Base-by-base conservation (phyloP, 2,888 invertebrate genomes). In the Acanthosoma haemorrhoidale region DNA sequence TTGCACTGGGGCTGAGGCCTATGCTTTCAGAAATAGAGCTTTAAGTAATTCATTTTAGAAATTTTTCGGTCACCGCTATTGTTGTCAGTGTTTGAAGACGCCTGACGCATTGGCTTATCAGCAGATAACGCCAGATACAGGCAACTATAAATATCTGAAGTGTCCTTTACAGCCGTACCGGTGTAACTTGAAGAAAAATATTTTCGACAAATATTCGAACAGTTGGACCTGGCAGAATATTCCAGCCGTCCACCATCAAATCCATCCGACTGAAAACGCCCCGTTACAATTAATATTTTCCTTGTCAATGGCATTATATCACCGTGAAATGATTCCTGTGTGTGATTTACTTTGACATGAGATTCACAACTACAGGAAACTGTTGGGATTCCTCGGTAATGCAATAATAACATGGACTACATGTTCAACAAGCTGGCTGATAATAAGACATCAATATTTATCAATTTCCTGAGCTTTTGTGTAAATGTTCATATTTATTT, bases 41-140 rank as follows among this genome's bases (percentile, higher is more conserved):
- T 51, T 51, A 6, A 51, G 9, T 25, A n/a, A n/a, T 51, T 51
- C n/a, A 51, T 51, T 51, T 51, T 51, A 51, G 51, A 51, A 51
- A 51, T 51, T 51, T 51, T 51, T n/a, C n/a, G 51, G 51, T 51
- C 13, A 51, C 51, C 25, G 21, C 51, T 51, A 51, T 51, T 51
- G 25, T 51, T n/a, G 25, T 25, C 51, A 25, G 51, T 51, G 51
- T 51, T 51, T 51, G 25, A 51, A 51, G 51, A 51, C 25, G 21
- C 51, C 13, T 51, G 51, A 51, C 51, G 51, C 51, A 51, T 51
- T 21, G 5, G 2, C 51, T 51, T 51, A 51, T 51, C 51, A 51
- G 51, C 25, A 13, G 51, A 51, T 51, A 51, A 51, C 21, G 25
- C 21, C 51, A n/a, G 51, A 51, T 51, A 51, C 21, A 21, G 25